A percentile compares a stretch with the other conserved stretches of the same genome.
These are phyloP conservation scores for Plagodis pulveraria DNA, from an alignment of 2,888 invertebrate genomes.

Conservation along the genomic window DNA sequence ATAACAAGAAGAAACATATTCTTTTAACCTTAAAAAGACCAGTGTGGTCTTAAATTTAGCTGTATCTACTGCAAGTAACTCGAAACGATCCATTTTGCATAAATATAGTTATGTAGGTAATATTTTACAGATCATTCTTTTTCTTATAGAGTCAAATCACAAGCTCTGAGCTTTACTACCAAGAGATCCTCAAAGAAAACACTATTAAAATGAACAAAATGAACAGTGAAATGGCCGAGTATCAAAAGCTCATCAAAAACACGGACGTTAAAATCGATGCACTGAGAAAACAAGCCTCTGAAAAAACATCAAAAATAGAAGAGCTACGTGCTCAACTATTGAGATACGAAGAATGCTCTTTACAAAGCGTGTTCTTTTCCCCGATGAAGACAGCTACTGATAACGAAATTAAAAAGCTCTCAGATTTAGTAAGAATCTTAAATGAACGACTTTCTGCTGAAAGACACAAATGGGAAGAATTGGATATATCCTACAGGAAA, in stretches of 20 bases:
- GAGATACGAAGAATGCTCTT: slow-evolving; percentile 75
- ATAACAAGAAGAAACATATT: too few species aligned
- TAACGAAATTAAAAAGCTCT: slow-evolving; percentile 85
- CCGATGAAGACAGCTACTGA: slow-evolving; percentile 85
- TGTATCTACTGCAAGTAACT: too few species aligned
- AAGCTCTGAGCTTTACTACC: slow-evolving; percentile 70
- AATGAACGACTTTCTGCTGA: slow-evolving; percentile 85
- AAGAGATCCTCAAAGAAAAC: slow-evolving; percentile 79
- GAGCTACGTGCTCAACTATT: slow-evolving; percentile 73
- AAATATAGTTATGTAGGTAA: too few species aligned
- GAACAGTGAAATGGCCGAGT: slow-evolving; percentile 69
- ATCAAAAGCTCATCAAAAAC: slow-evolving; percentile 72
- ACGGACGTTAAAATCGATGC: slow-evolving; percentile 81
- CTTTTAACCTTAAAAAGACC: too few species aligned
- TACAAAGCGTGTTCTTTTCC: slow-evolving; percentile 78
- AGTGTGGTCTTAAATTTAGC: too few species aligned
- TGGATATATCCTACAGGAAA: slow-evolving; percentile 83
- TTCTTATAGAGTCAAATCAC: slow-evolving; percentile 79
- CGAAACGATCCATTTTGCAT: too few species aligned
- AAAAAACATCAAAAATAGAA: slow-evolving; percentile 77
- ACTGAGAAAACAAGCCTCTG: slow-evolving; percentile 70
- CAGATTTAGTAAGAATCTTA: slow-evolving; percentile 84
- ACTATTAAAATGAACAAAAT: slow-evolving; percentile 78
- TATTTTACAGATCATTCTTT: neutral
- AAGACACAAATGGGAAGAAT: slow-evolving; percentile 83